Percentiles rank a stretch among this genome's conserved stretches.
These are phyloP conservation scores for Leptarthrus brevirostris DNA, from an alignment of 2,888 invertebrate genomes.

Conservation along the genomic window DNA sequence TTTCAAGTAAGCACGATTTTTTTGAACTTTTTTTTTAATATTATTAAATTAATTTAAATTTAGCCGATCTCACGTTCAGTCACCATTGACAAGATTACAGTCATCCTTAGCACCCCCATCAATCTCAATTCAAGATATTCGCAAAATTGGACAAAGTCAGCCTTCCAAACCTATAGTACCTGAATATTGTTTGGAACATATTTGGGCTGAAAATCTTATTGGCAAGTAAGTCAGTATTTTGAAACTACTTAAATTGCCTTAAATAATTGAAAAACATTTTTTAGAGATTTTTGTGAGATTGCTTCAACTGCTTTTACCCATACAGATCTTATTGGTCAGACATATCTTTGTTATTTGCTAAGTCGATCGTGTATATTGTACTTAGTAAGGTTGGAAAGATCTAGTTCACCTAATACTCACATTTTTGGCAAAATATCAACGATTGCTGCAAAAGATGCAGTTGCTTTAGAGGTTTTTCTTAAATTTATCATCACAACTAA, in stretches of 20 bases:
- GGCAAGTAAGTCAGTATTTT: slow-evolving; percentile 65
- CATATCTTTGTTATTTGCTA: slow-evolving; percentile 83
- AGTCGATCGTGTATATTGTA: slow-evolving; percentile 66
- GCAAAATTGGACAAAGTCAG: slow-evolving; percentile 68
- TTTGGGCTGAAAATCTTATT: slow-evolving; percentile 83
- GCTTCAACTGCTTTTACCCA: slow-evolving; percentile 84
- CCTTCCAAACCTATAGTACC: slow-evolving; percentile 82
- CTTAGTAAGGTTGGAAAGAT: slow-evolving; percentile 74
- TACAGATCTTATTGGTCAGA: slow-evolving; percentile 87
- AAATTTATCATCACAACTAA: too few species aligned
- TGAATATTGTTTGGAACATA: slow-evolving; percentile 86
- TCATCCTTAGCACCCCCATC: slow-evolving; percentile 63
- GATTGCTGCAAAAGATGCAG: slow-evolving; percentile 86
- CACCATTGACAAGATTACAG: slow-evolving; percentile 64
- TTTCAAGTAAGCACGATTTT: neutral
- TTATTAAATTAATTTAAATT: neutral
- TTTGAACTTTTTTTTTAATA: neutral
- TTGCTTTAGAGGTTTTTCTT: slow-evolving; percentile 79
- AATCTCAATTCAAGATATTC: slow-evolving; percentile 65
- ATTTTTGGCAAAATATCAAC: slow-evolving; percentile 80
- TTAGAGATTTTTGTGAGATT: slow-evolving; percentile 70
- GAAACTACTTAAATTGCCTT: neutral
- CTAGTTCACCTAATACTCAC: slow-evolving; percentile 72
- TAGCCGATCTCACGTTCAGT: slow-evolving; percentile 61
- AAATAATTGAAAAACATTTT: neutral